Evolutionary conservation across 2,888 invertebrate genomes (phyloP).

Genomic region (Beris morrisii): DNA sequence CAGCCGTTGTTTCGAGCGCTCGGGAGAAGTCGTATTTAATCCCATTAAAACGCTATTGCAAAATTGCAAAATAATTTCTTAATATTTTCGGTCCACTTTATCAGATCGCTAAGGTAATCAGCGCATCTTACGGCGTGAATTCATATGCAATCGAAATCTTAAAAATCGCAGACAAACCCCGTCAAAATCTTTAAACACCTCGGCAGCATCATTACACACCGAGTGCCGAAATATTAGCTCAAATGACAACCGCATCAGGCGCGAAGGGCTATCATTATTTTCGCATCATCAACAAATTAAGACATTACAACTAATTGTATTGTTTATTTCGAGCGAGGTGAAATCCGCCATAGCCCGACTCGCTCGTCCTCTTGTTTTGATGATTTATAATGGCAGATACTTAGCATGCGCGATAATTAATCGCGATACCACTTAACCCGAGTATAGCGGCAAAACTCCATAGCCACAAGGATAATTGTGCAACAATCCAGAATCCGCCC

Average conservation of each 20-base stretch:
- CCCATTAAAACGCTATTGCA: no score
- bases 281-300: conserved; percentile 47
- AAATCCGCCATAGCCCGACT: conserved; percentile 5
- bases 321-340: conserved; percentile 45
- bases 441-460: conserved; percentile 1
- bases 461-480: conserved; percentile 23
- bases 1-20: no score
- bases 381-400: conserved; percentile 36
- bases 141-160: no score
- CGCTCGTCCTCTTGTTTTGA: conserved; percentile 31
- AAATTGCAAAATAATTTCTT: no score
- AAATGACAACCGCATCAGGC: conserved; percentile 27
- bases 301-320: conserved; percentile 57
- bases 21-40: no score
- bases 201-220: not conserved
- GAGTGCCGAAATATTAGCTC: conserved; percentile 20
- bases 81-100: no score
- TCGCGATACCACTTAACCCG: conserved; percentile 24
- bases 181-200: conserved; percentile 8
- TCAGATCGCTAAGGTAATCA: no score
- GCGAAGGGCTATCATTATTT: conserved; percentile 35
- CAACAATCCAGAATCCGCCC: conserved; percentile 1
- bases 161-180: no score
- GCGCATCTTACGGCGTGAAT: no score
- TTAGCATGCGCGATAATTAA: conserved; percentile 38